These are phyloP conservation scores for Athalia circularis DNA, from an alignment of 2,888 invertebrate species.

Conservation along the genomic window DNA sequence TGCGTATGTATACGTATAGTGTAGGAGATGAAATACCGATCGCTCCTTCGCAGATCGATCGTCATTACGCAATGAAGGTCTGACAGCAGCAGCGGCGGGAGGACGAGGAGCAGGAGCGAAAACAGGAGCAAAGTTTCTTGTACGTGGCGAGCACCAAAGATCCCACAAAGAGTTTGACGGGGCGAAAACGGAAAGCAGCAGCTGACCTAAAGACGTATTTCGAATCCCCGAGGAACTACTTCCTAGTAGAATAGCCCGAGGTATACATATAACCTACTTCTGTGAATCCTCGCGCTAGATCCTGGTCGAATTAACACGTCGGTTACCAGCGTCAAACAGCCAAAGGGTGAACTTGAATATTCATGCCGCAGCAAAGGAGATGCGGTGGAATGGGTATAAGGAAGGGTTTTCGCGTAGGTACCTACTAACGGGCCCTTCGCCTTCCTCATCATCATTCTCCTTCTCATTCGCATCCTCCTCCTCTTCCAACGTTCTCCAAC, in stretches of 20 bases:
- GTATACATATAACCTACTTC: neutral
- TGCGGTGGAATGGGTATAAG: slow-evolving; percentile 31
- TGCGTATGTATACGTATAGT: no score
- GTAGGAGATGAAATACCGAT: no score
- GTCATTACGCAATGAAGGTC: no score
- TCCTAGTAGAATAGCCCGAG: neutral
- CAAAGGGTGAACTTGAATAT: slow-evolving; percentile 41
- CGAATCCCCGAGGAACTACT: slow-evolving; percentile 7
- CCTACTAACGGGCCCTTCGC: slow-evolving; percentile 48
- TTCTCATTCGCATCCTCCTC: slow-evolving; percentile 11
- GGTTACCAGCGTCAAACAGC: slow-evolving; percentile 39
- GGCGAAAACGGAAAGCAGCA: neutral
- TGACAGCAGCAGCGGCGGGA: no score
- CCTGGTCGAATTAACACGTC: slow-evolving; percentile 42
- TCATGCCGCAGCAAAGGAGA: slow-evolving; percentile 33
- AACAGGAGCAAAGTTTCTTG: no score
- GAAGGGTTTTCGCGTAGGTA: slow-evolving; percentile 48
- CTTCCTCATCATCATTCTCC: slow-evolving; percentile 41
- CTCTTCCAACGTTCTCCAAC: neutral
- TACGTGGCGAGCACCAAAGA: no score
- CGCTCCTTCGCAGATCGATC: no score
- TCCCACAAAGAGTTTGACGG: neutral
- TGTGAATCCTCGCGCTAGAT: slow-evolving; percentile 15
- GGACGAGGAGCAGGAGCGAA: no score
- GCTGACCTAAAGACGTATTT: slow-evolving; percentile 3